Conservation (phyloP, 2,113 vertebrate species). For the Gnathonemus echidnorhynchus region DNA sequence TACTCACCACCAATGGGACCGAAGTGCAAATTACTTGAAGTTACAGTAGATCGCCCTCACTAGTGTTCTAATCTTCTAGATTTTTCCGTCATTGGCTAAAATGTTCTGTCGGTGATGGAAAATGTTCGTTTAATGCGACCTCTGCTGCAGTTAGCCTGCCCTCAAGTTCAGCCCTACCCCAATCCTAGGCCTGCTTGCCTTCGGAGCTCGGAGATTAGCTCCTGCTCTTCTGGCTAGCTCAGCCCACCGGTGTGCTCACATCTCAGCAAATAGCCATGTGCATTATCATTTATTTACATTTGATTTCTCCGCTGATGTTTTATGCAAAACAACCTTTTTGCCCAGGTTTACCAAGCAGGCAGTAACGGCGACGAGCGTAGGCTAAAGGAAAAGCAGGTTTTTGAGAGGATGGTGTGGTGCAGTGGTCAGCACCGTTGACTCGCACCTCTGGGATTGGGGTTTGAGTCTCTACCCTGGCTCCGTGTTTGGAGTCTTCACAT, state of each 20-base stretch:
- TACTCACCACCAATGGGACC: background rate
- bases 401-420: background rate
- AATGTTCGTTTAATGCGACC: background rate
- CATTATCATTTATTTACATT: background rate
- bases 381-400: background rate
- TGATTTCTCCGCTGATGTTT: too few species aligned
- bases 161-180: background rate
- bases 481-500: background rate
- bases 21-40: background rate
- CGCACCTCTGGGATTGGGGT: background rate
- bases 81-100: background rate
- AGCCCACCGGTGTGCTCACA: background rate
- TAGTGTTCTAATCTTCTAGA: background rate
- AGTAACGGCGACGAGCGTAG: too few species aligned
- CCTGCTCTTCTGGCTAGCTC: background rate
- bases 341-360: too few species aligned
- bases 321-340: too few species aligned
- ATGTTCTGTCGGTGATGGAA: background rate
- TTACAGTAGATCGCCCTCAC: background rate
- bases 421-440: background rate
- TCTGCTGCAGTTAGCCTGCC: background rate
- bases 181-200: background rate
- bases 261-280: background rate
- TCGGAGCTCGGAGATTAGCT: background rate
- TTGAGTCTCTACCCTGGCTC: background rate